A percentile compares a stretch with the other conserved stretches of the same genome.
phyloP scores from a whole-genome alignment of 2,888 invertebrate species.

The Periphyllus acericola region DNA sequence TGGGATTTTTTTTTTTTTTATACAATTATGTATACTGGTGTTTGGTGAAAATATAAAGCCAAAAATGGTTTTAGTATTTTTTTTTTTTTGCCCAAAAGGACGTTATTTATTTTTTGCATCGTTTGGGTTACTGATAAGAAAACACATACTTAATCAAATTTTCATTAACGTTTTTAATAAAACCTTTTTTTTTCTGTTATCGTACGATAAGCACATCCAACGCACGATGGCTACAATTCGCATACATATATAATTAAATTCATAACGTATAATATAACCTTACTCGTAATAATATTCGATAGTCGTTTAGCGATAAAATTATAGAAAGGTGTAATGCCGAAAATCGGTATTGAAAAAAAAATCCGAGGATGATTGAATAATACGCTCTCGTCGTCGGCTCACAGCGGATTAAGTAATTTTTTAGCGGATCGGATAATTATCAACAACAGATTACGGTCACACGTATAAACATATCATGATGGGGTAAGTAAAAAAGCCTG shows the following conservation, averaged over 20 bases:
- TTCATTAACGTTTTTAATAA: background rate
- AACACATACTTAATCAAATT: background rate
- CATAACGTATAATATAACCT: too few relatives aligned
- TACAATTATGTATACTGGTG: background rate
- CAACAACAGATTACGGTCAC: background rate
- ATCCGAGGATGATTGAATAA: too few relatives aligned
- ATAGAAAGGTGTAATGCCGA: too few relatives aligned
- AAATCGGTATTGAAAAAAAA: too few relatives aligned
- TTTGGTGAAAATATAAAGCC: background rate
- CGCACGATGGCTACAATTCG: background rate
- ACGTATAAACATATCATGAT: too few relatives aligned
- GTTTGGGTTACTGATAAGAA: background rate
- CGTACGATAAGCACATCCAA: background rate
- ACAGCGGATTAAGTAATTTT: too few relatives aligned
- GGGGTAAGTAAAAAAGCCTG: too few relatives aligned
- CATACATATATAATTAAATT: background rate
- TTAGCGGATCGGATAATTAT: background rate
- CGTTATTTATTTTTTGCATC: background rate
- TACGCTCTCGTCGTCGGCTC: too few relatives aligned
- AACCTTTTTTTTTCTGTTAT: background rate
- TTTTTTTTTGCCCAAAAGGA: background rate
- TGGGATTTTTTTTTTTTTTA: background rate
- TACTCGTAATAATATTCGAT: background rate
- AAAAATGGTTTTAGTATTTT: too few relatives aligned
- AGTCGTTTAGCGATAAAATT: too few relatives aligned